Percentiles rank a stretch among this genome's conserved stretches.
phyloP scores from a whole-genome alignment of 2,888 invertebrate genomes.

The Graphium colonna region DNA sequence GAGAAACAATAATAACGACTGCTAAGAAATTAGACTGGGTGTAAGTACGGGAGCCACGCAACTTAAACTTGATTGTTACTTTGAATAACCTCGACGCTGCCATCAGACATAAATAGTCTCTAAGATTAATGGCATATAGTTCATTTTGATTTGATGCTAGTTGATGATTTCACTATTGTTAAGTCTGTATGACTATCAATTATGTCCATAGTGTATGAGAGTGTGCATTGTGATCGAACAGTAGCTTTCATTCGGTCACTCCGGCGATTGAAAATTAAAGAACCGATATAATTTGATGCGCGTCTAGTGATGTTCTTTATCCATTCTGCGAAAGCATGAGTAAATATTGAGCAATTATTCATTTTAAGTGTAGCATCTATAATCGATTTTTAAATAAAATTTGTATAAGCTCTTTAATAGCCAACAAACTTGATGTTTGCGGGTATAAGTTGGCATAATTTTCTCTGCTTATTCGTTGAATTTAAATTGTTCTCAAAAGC shows the following conservation, averaged over 20 bases:
- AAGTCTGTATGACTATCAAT: slow-evolving; percentile 78
- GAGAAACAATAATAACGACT: slow-evolving; percentile 78
- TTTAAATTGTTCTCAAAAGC: not conserved
- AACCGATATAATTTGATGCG: slow-evolving; percentile 74
- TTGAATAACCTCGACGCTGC: slow-evolving; percentile 50
- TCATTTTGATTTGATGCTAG: slow-evolving; percentile 31
- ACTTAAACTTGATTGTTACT: slow-evolving; percentile 65
- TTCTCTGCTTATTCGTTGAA: not conserved
- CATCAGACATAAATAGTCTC: slow-evolving; percentile 35
- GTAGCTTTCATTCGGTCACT: slow-evolving; percentile 72
- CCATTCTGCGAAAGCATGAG: not conserved
- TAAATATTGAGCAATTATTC: not conserved
- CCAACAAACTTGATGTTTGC: no score
- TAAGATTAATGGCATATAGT: slow-evolving; percentile 37
- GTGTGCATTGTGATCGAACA: slow-evolving; percentile 74
- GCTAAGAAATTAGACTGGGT: slow-evolving; percentile 73
- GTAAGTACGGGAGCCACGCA: slow-evolving; percentile 79
- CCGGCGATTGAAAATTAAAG: slow-evolving; percentile 76
- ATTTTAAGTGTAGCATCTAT: not conserved
- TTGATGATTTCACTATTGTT: slow-evolving; percentile 71
- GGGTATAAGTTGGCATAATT: not conserved
- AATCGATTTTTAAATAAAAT: not conserved
- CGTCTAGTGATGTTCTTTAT: slow-evolving; percentile 51
- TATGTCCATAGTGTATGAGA: slow-evolving; percentile 71
- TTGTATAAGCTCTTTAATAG: not conserved